Evolutionary conservation across 2,888 invertebrate species (phyloP), one percentile per base, ranked within the genome.

Genomic region (Stramonita haemastoma): DNA sequence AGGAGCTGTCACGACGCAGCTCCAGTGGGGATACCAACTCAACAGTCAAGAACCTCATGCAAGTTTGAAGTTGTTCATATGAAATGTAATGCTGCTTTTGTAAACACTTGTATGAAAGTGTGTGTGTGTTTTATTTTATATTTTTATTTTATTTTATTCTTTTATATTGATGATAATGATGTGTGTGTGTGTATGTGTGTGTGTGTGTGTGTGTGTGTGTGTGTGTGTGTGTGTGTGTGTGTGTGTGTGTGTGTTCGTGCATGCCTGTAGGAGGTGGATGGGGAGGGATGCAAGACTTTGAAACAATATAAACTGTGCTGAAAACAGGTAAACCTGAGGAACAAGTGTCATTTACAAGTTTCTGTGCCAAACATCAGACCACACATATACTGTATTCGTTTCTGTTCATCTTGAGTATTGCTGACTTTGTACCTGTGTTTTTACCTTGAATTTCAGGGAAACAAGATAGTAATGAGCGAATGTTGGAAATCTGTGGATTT

Each of bases 11-110:
- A n/a, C 89, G 94, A 22, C 90, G 93, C 22, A 93, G 94, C 89
- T 95, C 94, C 17, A 94, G 94, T 89, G 93, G 93, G 1, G 94
- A 94, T 66, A 94, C 95, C 17, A 94, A 93, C 89, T 94, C 94
- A n/a, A 94, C 95, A 29, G 92, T 95, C 17, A 95, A 95, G 91
- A 94, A 95, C 88, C 93, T 93, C 17, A 91, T 94, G 86, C 93
- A 93, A 26, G 89, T 89, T 11, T 91, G 83, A 87, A 34, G 57
- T 29, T 36, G 46, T 46, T 83, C 46, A n/a, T 29, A 17, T 46
- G 22, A 36, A 83, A 36, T 32, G 32, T 13, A 17, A 6, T 36
- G 15, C 15, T 36, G 79, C 34, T 29, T 29, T 22, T 73, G 73
- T 26, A n/a, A 73, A 46, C 2, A 46, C 46, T 5, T 46, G 2